Percentiles rank a stretch among this genome's conserved stretches.
Evolutionary conservation across 2,113 vertebrate species (phyloP).

Genomic region (Phoxinus phoxinus): DNA sequence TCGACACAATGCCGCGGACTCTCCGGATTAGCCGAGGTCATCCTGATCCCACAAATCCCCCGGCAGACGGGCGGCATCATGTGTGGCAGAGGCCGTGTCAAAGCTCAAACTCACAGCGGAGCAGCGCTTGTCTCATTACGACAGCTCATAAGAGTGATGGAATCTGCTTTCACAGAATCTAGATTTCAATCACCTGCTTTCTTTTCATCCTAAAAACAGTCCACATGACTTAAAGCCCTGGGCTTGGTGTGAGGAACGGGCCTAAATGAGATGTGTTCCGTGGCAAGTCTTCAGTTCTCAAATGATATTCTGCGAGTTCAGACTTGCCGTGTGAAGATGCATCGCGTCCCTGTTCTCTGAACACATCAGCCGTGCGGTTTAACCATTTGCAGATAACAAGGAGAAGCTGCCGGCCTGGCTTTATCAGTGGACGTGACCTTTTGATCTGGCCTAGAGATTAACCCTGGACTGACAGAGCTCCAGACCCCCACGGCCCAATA

Average conservation of each 20-base stretch:
- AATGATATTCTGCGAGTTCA: neutral
- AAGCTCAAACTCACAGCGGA: neutral
- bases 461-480: conserved; percentile 68
- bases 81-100: neutral
- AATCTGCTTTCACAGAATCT: neutral
- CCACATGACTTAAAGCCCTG: too few species aligned
- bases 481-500: conserved; percentile 67
- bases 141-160: neutral
- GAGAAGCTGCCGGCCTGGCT: conserved; percentile 63
- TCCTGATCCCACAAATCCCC: conserved; percentile 58
- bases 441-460: conserved; percentile 74
- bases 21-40: conserved; percentile 20
- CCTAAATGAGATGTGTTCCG: neutral
- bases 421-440: conserved; percentile 76
- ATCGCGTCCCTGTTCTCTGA: conserved; percentile 20
- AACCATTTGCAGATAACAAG: conserved; percentile 73
- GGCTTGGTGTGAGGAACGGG: neutral
- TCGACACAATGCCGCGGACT: conserved; percentile 17
- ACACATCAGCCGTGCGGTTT: conserved; percentile 70
- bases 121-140: neutral
- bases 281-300: neutral
- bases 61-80: conserved; percentile 1
- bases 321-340: neutral
- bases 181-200: too few species aligned
- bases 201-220: too few species aligned